Evolutionary conservation across 2,888 invertebrate species (phyloP), one percentile per base, ranked within the genome.

Genomic region (Ennomos erosarius): DNA sequence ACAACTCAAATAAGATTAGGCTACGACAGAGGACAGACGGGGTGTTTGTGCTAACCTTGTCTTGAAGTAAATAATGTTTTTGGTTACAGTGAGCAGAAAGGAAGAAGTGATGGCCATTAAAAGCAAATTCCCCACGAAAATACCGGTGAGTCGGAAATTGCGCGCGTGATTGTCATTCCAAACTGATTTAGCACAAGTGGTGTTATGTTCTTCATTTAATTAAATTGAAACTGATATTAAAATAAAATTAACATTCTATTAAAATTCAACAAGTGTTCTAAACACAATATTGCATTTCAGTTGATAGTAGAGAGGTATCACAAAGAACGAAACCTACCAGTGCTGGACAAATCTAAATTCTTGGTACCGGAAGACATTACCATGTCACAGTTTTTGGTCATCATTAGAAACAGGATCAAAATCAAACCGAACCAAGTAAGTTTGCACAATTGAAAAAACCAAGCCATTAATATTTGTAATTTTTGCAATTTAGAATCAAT

Each of bases 361-460:
- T 88, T 98, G 74, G 97, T 98, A 10, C 98, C 98, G 1, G 96
- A 97, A 93, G 97, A 97, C 82, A 94, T 97, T 46, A 96, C 97
- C 0, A 96, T 98, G 95, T 97, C 97, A 48, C 97, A 98, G 86
- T 96, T 98, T 78, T 93, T 97, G 71, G 95, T 96, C 62, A 96
- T 98, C 61, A 96, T 98, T 64, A 79, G 93, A 62, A 92, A 90
- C 79, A 86, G 90, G 70, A 90, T 93, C 74, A 88, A 81, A 75
- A 85, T 93, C 43, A 86, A 88, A 69, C 89, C 92, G 16, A 93
- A 85, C 69, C 86, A 96, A 96, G 97, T 97, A 91, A 89, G 86
- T 80, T 26, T 26, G 5, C 5, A n/a, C n/a, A n/a, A n/a, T 26
- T 26, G 26, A 26, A 26, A 26, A 26, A 26, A 26, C 6, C 4